These are phyloP conservation scores for Orthosia incerta DNA, from an alignment of 2,888 invertebrate genomes.

Conservation along the genomic window DNA sequence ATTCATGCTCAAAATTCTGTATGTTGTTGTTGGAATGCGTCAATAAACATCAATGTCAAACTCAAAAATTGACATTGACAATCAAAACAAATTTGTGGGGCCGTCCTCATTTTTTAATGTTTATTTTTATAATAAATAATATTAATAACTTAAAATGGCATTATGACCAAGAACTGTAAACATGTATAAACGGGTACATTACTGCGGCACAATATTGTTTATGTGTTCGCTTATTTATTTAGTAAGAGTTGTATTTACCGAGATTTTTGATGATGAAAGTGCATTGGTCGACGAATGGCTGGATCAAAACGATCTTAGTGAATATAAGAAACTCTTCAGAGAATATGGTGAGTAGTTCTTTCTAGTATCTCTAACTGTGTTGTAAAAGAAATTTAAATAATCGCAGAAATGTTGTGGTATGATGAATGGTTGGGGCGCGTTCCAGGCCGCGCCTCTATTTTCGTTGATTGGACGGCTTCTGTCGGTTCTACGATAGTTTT, in stretches of 20 bases:
- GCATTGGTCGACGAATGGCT: conserved; percentile 94
- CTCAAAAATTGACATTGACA: conserved; percentile 39
- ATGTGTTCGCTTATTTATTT: conserved; percentile 82
- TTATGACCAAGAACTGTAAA: conserved; percentile 78
- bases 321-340: conserved; percentile 93
- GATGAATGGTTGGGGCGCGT: conserved; percentile 41
- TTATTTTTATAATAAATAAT: conserved; percentile 57
- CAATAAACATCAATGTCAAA: conserved; percentile 14
- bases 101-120: conserved; percentile 65
- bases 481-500: neutral
- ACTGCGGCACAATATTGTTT: conserved; percentile 79
- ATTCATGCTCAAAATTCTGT: neutral
- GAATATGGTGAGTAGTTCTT: conserved; percentile 92
- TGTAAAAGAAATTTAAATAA: conserved; percentile 32
- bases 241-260: conserved; percentile 80
- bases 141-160: conserved; percentile 67
- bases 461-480: neutral
- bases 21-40: neutral
- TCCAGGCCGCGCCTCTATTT: conserved; percentile 37
- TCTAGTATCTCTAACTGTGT: conserved; percentile 8
- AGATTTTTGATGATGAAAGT: conserved; percentile 89
- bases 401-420: conserved; percentile 36
- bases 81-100: conserved; percentile 63
- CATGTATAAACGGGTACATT: conserved; percentile 83
- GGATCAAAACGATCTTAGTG: conserved; percentile 93